Base-by-base conservation (phyloP, 2,113 vertebrate genomes). In the Numenius arquata region DNA sequence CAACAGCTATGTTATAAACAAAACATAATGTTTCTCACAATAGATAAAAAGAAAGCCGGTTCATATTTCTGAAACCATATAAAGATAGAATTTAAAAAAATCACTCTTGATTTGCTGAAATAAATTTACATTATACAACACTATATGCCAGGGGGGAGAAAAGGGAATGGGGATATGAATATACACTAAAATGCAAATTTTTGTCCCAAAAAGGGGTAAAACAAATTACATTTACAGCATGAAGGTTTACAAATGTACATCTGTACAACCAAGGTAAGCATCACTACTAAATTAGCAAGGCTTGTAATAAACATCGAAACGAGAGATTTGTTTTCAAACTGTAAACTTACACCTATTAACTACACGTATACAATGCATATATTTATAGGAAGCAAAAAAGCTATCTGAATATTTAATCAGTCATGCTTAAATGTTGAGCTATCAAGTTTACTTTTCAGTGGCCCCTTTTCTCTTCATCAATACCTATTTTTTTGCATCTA, bases 161-260 rank as follows among this genome's bases (percentile, higher is more conserved):
- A 87, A 97, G 97, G 98, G 98, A 98, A 95, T 26, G 93, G 97
- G 98, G 98, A 98, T 98, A 98, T 98, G 98, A 99, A 99, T 99
- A 99, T 99, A 99, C 99, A 99, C 99, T 99, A 99, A 99, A 99
- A 99, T 99, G 99, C 99, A 99, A 98, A 98, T 98, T 98, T 97
- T 97, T 98, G 97, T 98, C 98, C 97, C 97, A 97, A 98, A 98
- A 98, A 98, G 98, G 98, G 98, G 98, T 99, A 99, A 99, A 99
- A 99, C 98, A 99, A 99, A 98, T 99, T 98, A 98, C 99, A 99
- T 99, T 99, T 99, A 99, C 99, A 99, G 99, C 99, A 98, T 99
- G 98, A 99, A 99, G 99, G 99, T 99, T 99, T 99, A 99, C 99
- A 99, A 99, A 99, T 99, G 99, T 99, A 99, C 99, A 99, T 99